A percentile compares a stretch with the other conserved stretches of the same genome.
phyloP scores from a whole-genome alignment of 1,140 invertebrate species.

The Hylyphantes graminicola region DNA sequence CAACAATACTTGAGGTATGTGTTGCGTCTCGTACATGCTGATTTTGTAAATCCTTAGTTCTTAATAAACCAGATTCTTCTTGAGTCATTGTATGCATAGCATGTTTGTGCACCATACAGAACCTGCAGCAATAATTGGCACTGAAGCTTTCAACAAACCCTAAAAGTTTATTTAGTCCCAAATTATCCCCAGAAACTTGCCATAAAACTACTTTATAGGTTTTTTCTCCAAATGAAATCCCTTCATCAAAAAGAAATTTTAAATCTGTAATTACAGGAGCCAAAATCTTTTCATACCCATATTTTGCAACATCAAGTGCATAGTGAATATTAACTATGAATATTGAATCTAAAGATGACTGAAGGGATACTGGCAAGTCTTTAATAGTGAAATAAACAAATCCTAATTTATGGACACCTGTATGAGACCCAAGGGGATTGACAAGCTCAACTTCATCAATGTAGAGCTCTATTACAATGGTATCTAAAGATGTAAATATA shows the following conservation, averaged over 20 bases:
- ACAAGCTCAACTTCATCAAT: constrained; percentile 19
- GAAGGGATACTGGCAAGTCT: constrained; percentile 19
- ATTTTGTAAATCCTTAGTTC: constrained; percentile 1
- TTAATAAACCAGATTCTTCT: neutral
- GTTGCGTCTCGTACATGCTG: neutral
- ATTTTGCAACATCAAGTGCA: constrained; percentile 12
- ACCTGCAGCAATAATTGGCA: constrained; percentile 20
- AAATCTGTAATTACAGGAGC: constrained; percentile 9
- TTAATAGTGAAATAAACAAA: constrained; percentile 27
- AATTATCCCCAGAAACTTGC: constrained; percentile 23
- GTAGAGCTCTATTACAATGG: constrained; percentile 19
- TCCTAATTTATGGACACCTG: constrained; percentile 16
- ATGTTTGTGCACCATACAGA: constrained; percentile 17
- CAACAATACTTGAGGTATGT: neutral
- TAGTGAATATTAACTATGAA: constrained; percentile 18
- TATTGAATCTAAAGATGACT: constrained; percentile 9
- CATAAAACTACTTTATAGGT: constrained; percentile 15
- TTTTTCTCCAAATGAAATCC: neutral
- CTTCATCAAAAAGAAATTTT: constrained; percentile 18
- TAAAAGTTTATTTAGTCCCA: constrained; percentile 28
- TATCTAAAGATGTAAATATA: neutral
- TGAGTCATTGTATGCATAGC: constrained; percentile 13
- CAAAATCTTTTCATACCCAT: constrained; percentile 26
- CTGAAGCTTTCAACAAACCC: constrained; percentile 12
- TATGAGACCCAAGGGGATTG: constrained; percentile 11